phyloP scores from a whole-genome alignment of 2,797 vertebrate genomes.

The Cyprinodon diabolis region DNA sequence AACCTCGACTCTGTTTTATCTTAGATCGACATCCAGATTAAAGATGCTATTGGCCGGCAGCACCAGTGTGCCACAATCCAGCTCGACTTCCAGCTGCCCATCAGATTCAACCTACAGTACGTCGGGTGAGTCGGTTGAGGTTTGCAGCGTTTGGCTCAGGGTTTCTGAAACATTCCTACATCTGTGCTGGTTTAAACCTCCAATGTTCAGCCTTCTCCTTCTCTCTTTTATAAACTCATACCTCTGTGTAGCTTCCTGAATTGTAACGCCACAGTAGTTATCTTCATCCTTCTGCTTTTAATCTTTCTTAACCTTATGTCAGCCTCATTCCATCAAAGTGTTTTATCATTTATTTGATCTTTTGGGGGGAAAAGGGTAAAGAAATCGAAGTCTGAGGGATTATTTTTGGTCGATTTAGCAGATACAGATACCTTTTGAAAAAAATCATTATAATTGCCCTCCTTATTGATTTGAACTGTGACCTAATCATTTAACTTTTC shows the following conservation, averaged over 20 bases:
- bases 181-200: constrained; percentile 37
- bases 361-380: not conserved
- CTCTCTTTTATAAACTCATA: constrained; percentile 11
- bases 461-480: not conserved
- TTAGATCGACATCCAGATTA: constrained; percentile 90
- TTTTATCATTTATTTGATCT: not conserved
- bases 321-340: not conserved
- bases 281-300: not conserved
- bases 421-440: not conserved
- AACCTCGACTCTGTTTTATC: constrained; percentile 9
- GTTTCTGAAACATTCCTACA: constrained; percentile 32
- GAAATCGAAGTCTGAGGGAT: not conserved
- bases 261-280: not conserved
- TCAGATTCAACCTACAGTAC: constrained; percentile 88
- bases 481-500: not conserved
- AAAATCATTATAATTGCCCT: not conserved
- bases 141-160: constrained; percentile 18
- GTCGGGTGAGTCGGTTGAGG: constrained; percentile 77
- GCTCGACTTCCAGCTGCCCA: constrained; percentile 93
- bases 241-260: not conserved
- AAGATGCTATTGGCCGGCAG: constrained; percentile 87
- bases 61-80: constrained; percentile 95
- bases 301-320: not conserved
- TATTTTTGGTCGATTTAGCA: not conserved
- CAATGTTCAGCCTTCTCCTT: not conserved